Evolutionary conservation across 1,140 invertebrate species (phyloP).

Genomic region (Drosophila equinoxialis): DNA sequence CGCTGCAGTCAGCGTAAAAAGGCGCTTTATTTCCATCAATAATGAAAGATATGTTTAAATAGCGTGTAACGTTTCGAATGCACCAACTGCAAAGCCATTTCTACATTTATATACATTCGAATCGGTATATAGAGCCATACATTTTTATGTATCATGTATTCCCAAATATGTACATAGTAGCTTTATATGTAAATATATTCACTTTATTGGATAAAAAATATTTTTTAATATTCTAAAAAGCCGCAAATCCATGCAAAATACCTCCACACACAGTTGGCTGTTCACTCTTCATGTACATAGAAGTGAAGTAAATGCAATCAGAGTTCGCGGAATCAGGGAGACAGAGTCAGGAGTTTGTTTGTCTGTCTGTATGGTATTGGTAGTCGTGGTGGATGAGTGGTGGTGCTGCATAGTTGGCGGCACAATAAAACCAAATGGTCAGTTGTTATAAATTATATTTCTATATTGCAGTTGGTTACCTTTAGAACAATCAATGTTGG

Average conservation of each 20-base stretch:
- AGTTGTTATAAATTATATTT: slow-evolving; percentile 77
- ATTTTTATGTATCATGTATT: background rate
- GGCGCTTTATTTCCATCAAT: slow-evolving; percentile 65
- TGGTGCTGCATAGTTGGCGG: slow-evolving; percentile 2
- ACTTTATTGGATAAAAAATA: slow-evolving; percentile 49
- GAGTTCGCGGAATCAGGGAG: slow-evolving; percentile 20
- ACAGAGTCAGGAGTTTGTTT: slow-evolving; percentile 39
- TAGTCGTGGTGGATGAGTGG: background rate
- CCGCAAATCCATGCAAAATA: slow-evolving; percentile 75
- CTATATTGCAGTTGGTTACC: slow-evolving; percentile 61
- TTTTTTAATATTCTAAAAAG: slow-evolving; percentile 81
- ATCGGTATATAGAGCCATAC: background rate
- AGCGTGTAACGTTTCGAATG: slow-evolving; percentile 66
- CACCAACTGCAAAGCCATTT: slow-evolving; percentile 49
- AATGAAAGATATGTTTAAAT: slow-evolving; percentile 71
- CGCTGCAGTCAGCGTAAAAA: slow-evolving; percentile 15
- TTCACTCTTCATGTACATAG: slow-evolving; percentile 3
- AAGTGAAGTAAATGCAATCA: slow-evolving; percentile 61
- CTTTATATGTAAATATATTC: background rate
- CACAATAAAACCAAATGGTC: slow-evolving; percentile 57
- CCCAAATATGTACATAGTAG: background rate
- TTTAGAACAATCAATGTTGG: slow-evolving; percentile 28
- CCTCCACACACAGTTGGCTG: slow-evolving; percentile 18
- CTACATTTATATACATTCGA: slow-evolving; percentile 14
- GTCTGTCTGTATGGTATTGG: slow-evolving; percentile 19